These are phyloP conservation scores for Lagria hirta DNA, from an alignment of 2,888 invertebrate genomes.

Conservation along the genomic window DNA sequence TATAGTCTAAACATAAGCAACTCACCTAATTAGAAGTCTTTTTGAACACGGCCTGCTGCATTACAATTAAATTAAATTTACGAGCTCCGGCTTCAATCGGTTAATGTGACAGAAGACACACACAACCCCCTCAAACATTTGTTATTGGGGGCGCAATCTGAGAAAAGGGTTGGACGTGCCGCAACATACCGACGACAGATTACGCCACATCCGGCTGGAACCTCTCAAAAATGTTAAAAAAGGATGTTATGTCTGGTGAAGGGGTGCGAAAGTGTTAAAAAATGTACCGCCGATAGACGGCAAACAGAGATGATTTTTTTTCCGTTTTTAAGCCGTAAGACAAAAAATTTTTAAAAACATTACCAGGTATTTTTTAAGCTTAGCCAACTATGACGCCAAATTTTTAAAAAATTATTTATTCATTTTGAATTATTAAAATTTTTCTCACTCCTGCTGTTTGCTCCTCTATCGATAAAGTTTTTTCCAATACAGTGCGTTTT, in stretches of 20 bases:
- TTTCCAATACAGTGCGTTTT: too few relatives aligned
- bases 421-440: too few relatives aligned
- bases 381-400: too few relatives aligned
- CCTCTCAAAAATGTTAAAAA: constrained; percentile 8
- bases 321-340: too few relatives aligned
- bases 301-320: too few relatives aligned
- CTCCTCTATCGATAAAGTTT: too few relatives aligned
- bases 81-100: constrained; percentile 13
- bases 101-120: constrained; percentile 22
- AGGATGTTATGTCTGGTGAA: constrained; percentile 27
- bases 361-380: too few relatives aligned
- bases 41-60: constrained; percentile 12
- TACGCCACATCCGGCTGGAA: constrained; percentile 16
- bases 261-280: constrained; percentile 25
- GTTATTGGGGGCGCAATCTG: constrained; percentile 2
- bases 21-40: constrained; percentile 14
- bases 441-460: too few relatives aligned
- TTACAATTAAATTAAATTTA: constrained; percentile 25
- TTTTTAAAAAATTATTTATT: too few relatives aligned
- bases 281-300: constrained; percentile 11
- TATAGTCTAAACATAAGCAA: constrained; percentile 13
- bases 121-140: constrained; percentile 16
- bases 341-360: too few relatives aligned
- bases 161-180: constrained; percentile 18
- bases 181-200: constrained; percentile 12